Evolutionary conservation across 2,797 vertebrate genomes (phyloP), one percentile per base, ranked within the genome.

Genomic region (Ctenopoma multispine): DNA sequence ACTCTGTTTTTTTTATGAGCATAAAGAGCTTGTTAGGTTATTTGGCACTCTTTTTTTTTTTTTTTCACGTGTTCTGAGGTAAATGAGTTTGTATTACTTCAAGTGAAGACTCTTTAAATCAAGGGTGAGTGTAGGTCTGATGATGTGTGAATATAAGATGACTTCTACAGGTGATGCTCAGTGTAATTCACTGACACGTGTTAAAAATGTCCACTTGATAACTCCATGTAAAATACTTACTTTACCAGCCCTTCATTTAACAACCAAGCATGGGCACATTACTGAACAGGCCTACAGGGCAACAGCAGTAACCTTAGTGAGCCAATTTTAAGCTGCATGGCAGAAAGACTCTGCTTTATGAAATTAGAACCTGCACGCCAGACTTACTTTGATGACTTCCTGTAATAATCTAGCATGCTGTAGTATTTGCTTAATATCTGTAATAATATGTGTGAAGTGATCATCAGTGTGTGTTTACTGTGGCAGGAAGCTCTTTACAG

Each of bases 11-110:
- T 23, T 49, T 49, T 23, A 63, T 53, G 29, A 44, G 23, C 38
- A 23, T 6, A n/a, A 8, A 64, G 24, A 44, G 14, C 15, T 38
- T 48, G 3, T 10, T n/a, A n/a, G n/a, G n/a, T 50, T 36, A 23
- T 40, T 60, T 31, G 11, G 38, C 40, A 47, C n/a, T n/a, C 69
- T 47, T 13, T 3, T 24, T 31, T 31, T 20, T 40, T 43, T 62
- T 73, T 55, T 54, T 38, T 55, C 31, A 56, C 46, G 44, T 57
- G 49, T 61, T 74, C 50, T n/a, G n/a, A n/a, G 51, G 11, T 15
- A 17, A 21, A 36, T n/a, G 23, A 23, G 31, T 46, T 46, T 23
- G 34, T 27, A 68, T 0, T n/a, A 63, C 51, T 63, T 24, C 1
- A 11, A 17, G 34, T 62, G 75, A 72, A 67, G 44, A 31, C 29